Evolutionary conservation across 2,113 vertebrate genomes (phyloP).

Genomic region (Thamnophis sirtalis): DNA sequence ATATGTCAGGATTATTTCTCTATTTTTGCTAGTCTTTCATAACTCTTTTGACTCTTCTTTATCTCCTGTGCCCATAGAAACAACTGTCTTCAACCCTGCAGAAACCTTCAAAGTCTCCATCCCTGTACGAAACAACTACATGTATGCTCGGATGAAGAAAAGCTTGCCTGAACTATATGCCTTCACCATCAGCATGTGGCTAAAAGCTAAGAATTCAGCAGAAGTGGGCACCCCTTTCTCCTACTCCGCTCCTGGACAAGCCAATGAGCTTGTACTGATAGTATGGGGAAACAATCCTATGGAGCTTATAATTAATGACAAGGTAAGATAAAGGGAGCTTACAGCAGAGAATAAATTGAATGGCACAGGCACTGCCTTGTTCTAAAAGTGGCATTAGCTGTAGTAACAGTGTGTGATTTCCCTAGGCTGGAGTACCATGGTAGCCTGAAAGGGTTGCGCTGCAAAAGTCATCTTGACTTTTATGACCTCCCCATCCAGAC

Average conservation of each 20-base stretch:
- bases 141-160: slow-evolving; percentile 88
- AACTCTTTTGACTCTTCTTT: background rate
- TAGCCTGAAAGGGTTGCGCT: background rate
- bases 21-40: background rate
- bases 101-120: slow-evolving; percentile 89
- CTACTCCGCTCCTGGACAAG: slow-evolving; percentile 87
- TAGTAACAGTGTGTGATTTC: background rate
- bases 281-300: slow-evolving; percentile 88
- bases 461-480: background rate
- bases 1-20: background rate
- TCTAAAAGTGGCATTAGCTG: background rate
- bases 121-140: slow-evolving; percentile 91
- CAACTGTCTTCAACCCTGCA: slow-evolving; percentile 74
- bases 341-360: fast-evolving
- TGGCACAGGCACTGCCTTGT: background rate
- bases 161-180: slow-evolving; percentile 90
- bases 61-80: slow-evolving; percentile 26
- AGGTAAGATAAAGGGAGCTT: slow-evolving; percentile 66
- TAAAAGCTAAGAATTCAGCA: slow-evolving; percentile 73
- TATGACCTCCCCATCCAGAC: background rate
- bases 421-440: background rate
- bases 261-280: slow-evolving; percentile 91
- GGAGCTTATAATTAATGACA: slow-evolving; percentile 96
- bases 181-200: slow-evolving; percentile 91
- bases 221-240: slow-evolving; percentile 96